phyloP scores from a whole-genome alignment of 2,888 invertebrate genomes.

The Hydriomena furcata region DNA sequence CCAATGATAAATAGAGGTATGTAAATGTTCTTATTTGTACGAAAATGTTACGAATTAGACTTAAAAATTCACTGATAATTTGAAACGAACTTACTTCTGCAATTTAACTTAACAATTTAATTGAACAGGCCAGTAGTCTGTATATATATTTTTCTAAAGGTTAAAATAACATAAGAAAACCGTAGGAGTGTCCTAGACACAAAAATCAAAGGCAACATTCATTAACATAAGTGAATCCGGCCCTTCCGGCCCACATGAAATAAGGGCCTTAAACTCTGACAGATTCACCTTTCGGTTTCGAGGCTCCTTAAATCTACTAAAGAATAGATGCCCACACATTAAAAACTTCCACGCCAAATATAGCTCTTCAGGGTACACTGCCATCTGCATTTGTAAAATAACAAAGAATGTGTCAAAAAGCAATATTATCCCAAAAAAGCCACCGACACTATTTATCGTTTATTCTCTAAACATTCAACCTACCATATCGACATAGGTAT shows the following conservation, averaged over 20 bases:
- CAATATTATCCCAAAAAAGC: background rate
- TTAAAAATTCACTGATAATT: too few species aligned
- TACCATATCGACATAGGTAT: background rate
- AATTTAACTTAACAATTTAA: too few species aligned
- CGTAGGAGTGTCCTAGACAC: background rate
- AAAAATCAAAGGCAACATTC: constrained; percentile 6
- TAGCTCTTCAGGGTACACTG: constrained; percentile 11
- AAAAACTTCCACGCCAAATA: constrained; percentile 7
- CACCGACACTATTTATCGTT: background rate
- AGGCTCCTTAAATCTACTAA: background rate
- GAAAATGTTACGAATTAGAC: too few species aligned
- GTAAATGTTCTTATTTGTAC: background rate
- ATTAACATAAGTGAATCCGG: constrained; percentile 3
- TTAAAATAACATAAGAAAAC: background rate
- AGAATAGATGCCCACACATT: constrained; percentile 3
- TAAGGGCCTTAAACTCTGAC: background rate
- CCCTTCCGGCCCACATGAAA: background rate
- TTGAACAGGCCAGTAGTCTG: too few species aligned
- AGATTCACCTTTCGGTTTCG: too few species aligned
- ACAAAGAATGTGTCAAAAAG: constrained; percentile 4
- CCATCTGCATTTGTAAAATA: too few species aligned
- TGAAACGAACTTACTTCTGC: too few species aligned
- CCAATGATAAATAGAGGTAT: background rate
- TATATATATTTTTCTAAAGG: background rate
- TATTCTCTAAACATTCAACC: background rate